Evolutionary conservation across 1,140 invertebrate species (phyloP).

Genomic region (Trinorchestia longiramus): DNA sequence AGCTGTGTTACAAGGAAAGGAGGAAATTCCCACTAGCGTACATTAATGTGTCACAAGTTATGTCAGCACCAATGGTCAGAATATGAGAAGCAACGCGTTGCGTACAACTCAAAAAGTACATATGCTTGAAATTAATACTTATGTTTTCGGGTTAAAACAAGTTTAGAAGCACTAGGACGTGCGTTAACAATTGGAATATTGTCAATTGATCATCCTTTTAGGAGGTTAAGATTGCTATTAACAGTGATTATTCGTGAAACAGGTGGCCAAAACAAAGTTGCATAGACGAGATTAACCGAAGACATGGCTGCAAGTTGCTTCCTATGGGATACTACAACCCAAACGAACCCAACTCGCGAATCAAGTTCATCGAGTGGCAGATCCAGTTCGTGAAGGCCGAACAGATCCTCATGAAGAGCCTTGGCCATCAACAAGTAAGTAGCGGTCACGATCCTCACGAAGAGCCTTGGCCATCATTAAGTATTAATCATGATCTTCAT

Average conservation of each 20-base stretch:
- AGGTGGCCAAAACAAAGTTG: constrained; percentile 78
- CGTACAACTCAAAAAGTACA: background rate
- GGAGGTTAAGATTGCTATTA: background rate
- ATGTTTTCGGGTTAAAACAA: background rate
- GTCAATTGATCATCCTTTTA: background rate
- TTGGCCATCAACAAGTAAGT: constrained; percentile 77
- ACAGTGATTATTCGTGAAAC: background rate
- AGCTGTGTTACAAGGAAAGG: background rate
- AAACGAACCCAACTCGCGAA: constrained; percentile 75
- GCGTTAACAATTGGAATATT: background rate
- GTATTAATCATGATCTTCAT: constrained; percentile 74
- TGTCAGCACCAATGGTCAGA: background rate
- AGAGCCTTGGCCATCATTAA: constrained; percentile 76
- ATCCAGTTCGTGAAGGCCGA: constrained; percentile 81
- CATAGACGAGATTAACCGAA: constrained; percentile 76
- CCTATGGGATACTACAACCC: constrained; percentile 78
- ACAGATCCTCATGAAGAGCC: constrained; percentile 78
- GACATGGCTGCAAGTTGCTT: constrained; percentile 76
- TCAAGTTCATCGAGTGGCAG: constrained; percentile 79
- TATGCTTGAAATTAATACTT: background rate
- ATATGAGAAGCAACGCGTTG: background rate
- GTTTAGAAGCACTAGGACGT: background rate
- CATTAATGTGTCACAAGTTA: background rate
- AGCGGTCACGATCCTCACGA: constrained; percentile 64
- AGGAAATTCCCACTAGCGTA: background rate